Evolutionary conservation across 2,113 vertebrate genomes (phyloP), one percentile per base, ranked within the genome.

Genomic region (Oreochromis niloticus): DNA sequence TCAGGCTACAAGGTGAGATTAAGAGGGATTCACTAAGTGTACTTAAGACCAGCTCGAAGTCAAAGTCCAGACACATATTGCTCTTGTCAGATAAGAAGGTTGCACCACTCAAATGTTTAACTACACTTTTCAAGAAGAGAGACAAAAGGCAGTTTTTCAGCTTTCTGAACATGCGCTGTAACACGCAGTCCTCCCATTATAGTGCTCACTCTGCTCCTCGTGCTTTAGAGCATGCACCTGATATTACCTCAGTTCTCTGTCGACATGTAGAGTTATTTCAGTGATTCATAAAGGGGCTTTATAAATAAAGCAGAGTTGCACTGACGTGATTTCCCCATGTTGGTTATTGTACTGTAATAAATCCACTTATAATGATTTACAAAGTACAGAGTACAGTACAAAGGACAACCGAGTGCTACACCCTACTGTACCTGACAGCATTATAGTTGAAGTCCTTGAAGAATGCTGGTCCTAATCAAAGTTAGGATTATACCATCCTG

Each of bases 381-480:
- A 85, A 85, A 78, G 71, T 85, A 6, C 66, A 84, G 57, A 57
- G 39, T 22, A n/a, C 24, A 78, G 71, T 85, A 6, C 66, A 84
- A 75, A 57, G 39, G 34, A n/a, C 24, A 32, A 19, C 0, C 0
- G 1, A 71, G 36, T 22, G 81, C 19, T 30, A 4, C 30, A 7
- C 43, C 54, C 19, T 59, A 50, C 46, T 5, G 22, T 0, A 46
- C 24, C 19, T 1, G 50, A 46, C 36, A 8, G 50, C 16, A 6
- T 55, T 17, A 5, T 66, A 13, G 30, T n/a, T 16, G 7, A 7
- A 14, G 55, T 27, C n/a, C 2, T 32, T 48, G 36, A 75, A 17
- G 9, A 84, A 32, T n/a, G 1, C 46, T 16, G 36, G 36, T 24
- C n/a, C n/a, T 41, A 3, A 41, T 14, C 5, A 43, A 71, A 71